These are phyloP conservation scores for Lasioglossum pauxillum DNA, from an alignment of 2,888 invertebrate genomes.

Conservation along the genomic window DNA sequence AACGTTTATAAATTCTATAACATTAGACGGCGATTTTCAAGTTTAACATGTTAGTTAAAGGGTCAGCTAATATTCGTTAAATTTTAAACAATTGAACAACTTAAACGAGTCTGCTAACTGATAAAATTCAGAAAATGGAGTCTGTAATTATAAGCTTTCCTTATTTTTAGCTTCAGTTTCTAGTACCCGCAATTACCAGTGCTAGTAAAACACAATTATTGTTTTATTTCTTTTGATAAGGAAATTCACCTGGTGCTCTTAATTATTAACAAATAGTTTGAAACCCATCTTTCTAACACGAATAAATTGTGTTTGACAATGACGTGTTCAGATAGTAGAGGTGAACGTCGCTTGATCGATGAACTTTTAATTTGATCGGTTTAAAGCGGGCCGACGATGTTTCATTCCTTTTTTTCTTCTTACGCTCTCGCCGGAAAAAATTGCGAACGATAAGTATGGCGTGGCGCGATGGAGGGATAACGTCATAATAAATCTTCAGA, in stretches of 20 bases:
- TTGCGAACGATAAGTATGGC: slow-evolving; percentile 52
- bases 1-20: background rate
- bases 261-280: background rate
- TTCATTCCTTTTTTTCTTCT: slow-evolving; percentile 9
- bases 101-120: background rate
- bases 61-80: background rate
- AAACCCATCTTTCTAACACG: background rate
- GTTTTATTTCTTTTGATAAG: background rate
- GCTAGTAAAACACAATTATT: background rate
- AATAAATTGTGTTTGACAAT: background rate
- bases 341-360: slow-evolving; percentile 19
- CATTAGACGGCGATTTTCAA: background rate
- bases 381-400: slow-evolving; percentile 4
- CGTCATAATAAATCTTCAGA: slow-evolving; percentile 62
- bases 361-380: slow-evolving; percentile 29
- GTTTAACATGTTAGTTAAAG: background rate
- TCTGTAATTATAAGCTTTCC: background rate
- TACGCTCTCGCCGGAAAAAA: slow-evolving; percentile 10
- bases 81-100: background rate
- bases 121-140: background rate
- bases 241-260: background rate
- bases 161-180: no score
- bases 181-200: background rate
- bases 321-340: background rate
- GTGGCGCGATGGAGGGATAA: slow-evolving; percentile 51